Evolutionary conservation across 2,888 invertebrate species (phyloP).

Genomic region (Halictus ligatus): DNA sequence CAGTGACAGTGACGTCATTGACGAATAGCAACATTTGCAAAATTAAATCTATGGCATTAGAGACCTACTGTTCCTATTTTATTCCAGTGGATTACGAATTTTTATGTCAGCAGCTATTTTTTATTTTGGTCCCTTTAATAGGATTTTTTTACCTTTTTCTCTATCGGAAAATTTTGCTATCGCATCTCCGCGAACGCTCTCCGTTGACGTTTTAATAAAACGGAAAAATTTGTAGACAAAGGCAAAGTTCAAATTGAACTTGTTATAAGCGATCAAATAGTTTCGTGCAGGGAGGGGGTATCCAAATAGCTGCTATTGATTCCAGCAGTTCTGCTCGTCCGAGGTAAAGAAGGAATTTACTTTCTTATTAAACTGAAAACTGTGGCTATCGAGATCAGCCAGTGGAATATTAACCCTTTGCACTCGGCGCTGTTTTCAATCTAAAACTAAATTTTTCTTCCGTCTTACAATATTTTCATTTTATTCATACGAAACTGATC

Average conservation of each 20-base stretch:
- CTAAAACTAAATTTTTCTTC: too few relatives aligned
- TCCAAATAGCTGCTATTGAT: not conserved
- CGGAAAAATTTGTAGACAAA: not conserved
- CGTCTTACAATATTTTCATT: too few relatives aligned
- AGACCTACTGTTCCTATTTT: too few relatives aligned
- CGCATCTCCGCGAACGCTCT: not conserved
- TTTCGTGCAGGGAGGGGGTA: not conserved
- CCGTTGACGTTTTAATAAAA: not conserved
- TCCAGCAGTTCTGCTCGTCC: constrained; percentile 12
- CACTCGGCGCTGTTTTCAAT: too few relatives aligned
- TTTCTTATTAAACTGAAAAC: not conserved
- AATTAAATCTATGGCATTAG: too few relatives aligned
- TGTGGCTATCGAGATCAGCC: not conserved
- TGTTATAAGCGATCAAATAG: not conserved
- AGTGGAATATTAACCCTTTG: not conserved
- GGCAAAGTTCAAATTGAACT: not conserved
- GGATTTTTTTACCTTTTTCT: too few relatives aligned
- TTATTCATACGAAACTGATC: too few relatives aligned
- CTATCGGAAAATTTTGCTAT: too few relatives aligned
- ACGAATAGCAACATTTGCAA: too few relatives aligned
- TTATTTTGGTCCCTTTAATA: not conserved
- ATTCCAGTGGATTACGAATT: too few relatives aligned
- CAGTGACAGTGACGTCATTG: too few relatives aligned
- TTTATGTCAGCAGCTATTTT: not conserved
- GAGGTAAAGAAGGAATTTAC: not conserved